These are phyloP conservation scores for Anastrepha ludens DNA, from an alignment of 1,140 invertebrate species.

Conservation along the genomic window DNA sequence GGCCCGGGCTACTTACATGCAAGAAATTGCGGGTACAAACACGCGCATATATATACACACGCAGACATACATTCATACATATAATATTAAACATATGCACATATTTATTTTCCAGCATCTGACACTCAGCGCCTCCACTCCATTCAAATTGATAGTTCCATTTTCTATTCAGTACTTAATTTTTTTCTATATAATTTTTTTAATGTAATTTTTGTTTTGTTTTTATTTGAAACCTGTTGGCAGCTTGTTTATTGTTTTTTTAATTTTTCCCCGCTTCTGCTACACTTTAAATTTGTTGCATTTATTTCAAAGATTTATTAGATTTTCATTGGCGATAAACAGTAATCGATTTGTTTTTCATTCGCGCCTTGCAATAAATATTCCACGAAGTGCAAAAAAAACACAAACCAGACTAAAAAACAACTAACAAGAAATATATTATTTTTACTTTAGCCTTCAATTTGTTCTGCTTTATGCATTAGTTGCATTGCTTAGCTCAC, in stretches of 20 bases:
- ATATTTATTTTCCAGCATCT: slow-evolving; percentile 9
- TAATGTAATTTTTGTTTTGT: background rate
- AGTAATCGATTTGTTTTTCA: slow-evolving; percentile 51
- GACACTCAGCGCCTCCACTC: background rate
- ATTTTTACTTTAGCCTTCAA: slow-evolving; percentile 18
- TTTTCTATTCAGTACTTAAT: background rate
- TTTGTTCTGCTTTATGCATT: slow-evolving; percentile 46
- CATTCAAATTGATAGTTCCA: slow-evolving; percentile 9
- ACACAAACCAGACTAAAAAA: background rate
- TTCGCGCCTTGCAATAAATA: slow-evolving; percentile 48
- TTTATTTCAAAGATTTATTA: slow-evolving; percentile 48
- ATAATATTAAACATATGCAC: background rate
- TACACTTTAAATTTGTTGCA: slow-evolving; percentile 40
- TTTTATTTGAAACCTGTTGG: background rate
- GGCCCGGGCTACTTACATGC: too few species aligned
- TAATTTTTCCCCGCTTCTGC: slow-evolving; percentile 1
- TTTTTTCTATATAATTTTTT: background rate
- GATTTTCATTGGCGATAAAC: slow-evolving; percentile 46
- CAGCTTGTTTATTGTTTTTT: background rate
- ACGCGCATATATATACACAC: background rate
- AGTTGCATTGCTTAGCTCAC: slow-evolving; percentile 45
- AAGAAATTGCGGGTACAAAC: background rate
- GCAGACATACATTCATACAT: background rate
- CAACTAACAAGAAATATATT: background rate
- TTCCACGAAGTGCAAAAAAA: background rate